Percentiles rank a stretch among this genome's conserved stretches.
Evolutionary conservation across 1,140 invertebrate species (phyloP).

Genomic region (Apis florea): DNA sequence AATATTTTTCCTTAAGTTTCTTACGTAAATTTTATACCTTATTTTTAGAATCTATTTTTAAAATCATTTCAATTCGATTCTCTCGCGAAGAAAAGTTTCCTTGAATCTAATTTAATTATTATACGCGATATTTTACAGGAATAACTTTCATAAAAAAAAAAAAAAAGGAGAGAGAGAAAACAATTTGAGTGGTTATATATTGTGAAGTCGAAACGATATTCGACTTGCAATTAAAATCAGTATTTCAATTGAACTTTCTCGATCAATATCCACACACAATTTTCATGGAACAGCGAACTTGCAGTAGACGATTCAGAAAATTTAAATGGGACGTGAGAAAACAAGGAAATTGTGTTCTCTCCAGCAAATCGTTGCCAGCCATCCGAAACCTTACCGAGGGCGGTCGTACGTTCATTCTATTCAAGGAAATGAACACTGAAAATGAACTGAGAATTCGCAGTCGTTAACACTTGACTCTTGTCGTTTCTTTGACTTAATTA

Average conservation of each 20-base stretch:
- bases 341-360: slow-evolving; percentile 23
- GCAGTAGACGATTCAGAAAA: not conserved
- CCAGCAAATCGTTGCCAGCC: not conserved
- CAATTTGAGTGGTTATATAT: too few relatives aligned
- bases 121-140: too few relatives aligned
- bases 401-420: not conserved
- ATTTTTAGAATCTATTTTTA: too few relatives aligned
- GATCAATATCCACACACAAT: not conserved
- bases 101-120: too few relatives aligned
- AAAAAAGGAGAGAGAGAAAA: too few relatives aligned
- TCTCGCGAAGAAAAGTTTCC: too few relatives aligned
- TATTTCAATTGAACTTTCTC: not conserved
- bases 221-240: not conserved
- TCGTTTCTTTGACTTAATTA: not conserved
- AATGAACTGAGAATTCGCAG: not conserved
- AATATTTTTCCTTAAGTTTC: too few relatives aligned
- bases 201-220: not conserved
- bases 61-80: too few relatives aligned
- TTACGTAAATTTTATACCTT: too few relatives aligned
- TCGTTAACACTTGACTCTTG: slow-evolving; percentile 11
- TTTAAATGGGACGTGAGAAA: slow-evolving; percentile 8
- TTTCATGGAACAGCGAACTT: too few relatives aligned
- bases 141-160: too few relatives aligned
- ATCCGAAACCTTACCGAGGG: slow-evolving; percentile 4
- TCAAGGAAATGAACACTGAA: slow-evolving; percentile 2